Conservation (phyloP, 2,113 vertebrate genomes). For the Dipodomys spectabilis region DNA sequence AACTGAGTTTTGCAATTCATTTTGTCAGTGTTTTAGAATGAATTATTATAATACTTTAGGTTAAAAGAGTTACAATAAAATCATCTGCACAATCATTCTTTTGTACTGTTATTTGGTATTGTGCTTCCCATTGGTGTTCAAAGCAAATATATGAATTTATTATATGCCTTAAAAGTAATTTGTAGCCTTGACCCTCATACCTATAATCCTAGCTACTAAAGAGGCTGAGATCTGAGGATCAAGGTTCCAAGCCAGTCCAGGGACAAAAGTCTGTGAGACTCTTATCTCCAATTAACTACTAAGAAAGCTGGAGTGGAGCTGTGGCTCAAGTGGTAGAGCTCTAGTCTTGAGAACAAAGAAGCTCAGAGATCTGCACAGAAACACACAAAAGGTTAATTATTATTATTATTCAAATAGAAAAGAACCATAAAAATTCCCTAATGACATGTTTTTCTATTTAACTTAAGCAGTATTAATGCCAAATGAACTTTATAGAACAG, state of each 20-base stretch:
- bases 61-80: background rate
- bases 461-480: conserved; percentile 54
- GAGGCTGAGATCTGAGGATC: too few relatives aligned
- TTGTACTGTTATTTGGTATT: background rate
- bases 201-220: too few relatives aligned
- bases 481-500: conserved; percentile 27
- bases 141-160: background rate
- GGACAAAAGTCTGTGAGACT: too few relatives aligned
- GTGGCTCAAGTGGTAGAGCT: too few relatives aligned
- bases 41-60: background rate
- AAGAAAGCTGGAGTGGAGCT: too few relatives aligned
- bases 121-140: background rate
- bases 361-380: too few relatives aligned
- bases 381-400: background rate
- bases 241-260: too few relatives aligned
- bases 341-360: too few relatives aligned
- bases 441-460: conserved; percentile 70
- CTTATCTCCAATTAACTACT: too few relatives aligned
- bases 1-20: background rate
- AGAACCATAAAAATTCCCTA: conserved; percentile 59
- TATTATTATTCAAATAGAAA: conserved; percentile 64
- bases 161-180: too few relatives aligned
- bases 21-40: conserved; percentile 3
- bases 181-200: too few relatives aligned
- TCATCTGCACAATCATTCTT: background rate